Conservation (phyloP, 2,113 vertebrate genomes). For the Pardalotus punctatus region DNA sequence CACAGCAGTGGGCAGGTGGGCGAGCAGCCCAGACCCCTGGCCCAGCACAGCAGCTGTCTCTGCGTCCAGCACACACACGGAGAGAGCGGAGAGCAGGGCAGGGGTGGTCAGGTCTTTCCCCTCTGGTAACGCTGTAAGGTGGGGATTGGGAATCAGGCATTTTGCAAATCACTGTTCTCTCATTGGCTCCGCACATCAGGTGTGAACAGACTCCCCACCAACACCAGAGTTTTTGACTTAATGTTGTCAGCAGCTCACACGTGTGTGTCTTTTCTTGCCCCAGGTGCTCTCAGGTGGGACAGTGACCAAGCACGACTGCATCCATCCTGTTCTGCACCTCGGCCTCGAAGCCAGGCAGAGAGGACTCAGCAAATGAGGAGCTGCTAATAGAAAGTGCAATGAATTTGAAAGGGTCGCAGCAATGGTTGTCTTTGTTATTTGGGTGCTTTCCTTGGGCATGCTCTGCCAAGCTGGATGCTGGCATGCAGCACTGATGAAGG, state of each 20-base stretch:
- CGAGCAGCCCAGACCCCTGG: neutral
- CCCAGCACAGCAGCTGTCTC: neutral
- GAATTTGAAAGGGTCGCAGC: rapidly evolving
- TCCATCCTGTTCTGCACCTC: neutral
- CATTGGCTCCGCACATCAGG: rapidly evolving
- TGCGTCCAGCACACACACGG: rapidly evolving
- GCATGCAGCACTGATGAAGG: rapidly evolving
- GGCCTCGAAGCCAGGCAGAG: rapidly evolving
- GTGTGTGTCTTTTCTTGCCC: neutral
- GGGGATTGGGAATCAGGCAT: neutral
- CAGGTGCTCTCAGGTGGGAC: rapidly evolving
- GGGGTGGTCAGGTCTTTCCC: neutral
- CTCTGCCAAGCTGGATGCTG: neutral
- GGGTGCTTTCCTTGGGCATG: neutral
- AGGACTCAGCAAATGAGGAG: neutral
- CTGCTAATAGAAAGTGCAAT: neutral
- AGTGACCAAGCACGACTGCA: neutral
- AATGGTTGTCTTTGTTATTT: neutral
- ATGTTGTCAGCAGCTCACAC: neutral
- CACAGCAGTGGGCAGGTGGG: neutral
- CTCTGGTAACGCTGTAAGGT: rapidly evolving
- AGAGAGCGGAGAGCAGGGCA: rapidly evolving
- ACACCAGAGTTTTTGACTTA: neutral
- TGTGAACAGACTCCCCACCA: neutral
- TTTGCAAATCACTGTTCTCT: neutral